These are phyloP conservation scores for Latheticus oryzae DNA, from an alignment of 2,888 invertebrate species.

Conservation along the genomic window DNA sequence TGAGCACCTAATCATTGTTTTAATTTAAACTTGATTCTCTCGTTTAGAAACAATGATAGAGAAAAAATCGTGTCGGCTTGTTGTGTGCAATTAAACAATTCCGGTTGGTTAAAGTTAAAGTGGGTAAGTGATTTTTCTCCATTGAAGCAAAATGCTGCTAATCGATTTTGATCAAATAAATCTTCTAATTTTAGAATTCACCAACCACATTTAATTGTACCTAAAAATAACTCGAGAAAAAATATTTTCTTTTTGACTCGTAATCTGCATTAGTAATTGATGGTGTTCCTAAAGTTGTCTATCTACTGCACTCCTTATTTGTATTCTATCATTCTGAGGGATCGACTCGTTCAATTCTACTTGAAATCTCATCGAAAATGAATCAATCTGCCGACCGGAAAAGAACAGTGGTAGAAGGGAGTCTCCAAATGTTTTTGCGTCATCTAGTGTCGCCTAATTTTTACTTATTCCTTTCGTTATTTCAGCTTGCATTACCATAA, in stretches of 20 bases:
- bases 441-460: conserved; percentile 44
- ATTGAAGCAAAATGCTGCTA: conserved; percentile 8
- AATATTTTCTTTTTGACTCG: conserved; percentile 37
- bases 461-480: conserved; percentile 45
- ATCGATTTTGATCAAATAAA: conserved; percentile 36
- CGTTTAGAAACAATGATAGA: conserved; percentile 1
- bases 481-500: conserved; percentile 44
- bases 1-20: conserved; percentile 17
- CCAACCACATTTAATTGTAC: conserved; percentile 35
- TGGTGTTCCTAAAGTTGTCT: conserved; percentile 45
- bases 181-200: conserved; percentile 23
- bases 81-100: conserved; percentile 18
- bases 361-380: conserved; percentile 51
- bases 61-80: conserved; percentile 20
- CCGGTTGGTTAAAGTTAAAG: conserved; percentile 29
- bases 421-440: conserved; percentile 38
- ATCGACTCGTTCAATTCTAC: conserved; percentile 48
- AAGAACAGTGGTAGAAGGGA: conserved; percentile 40
- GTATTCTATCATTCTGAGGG: conserved; percentile 49
- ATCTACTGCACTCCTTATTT: conserved; percentile 48
- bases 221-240: conserved; percentile 36
- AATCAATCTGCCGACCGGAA: conserved; percentile 48
- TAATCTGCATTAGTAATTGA: conserved; percentile 48
- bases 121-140: conserved; percentile 29
- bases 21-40: conserved; percentile 16